Percentiles rank a stretch among this genome's conserved stretches.
phyloP scores from a whole-genome alignment of 2,888 invertebrate species.

The Mellilla xanthometata region DNA sequence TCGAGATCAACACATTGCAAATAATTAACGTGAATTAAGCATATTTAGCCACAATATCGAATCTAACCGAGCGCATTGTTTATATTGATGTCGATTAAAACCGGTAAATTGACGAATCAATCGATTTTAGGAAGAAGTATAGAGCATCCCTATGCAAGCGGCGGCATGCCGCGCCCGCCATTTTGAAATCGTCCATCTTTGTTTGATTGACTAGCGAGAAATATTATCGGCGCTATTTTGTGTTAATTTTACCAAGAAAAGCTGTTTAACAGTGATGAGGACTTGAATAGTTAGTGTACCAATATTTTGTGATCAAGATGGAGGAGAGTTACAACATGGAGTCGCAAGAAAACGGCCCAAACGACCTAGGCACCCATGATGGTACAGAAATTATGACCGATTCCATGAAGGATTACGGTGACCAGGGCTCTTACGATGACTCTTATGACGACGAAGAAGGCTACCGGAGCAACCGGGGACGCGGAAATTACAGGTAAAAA shows the following conservation, averaged over 20 bases:
- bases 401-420: conserved; percentile 62
- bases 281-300: conserved; percentile 44
- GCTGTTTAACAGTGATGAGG: conserved; percentile 53
- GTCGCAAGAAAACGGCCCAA: conserved; percentile 54
- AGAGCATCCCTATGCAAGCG: neutral
- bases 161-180: conserved; percentile 14
- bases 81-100: neutral
- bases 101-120: conserved; percentile 1
- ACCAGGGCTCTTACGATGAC: conserved; percentile 60
- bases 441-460: conserved; percentile 68
- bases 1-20: too few species aligned
- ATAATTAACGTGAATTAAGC: too few species aligned
- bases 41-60: too few species aligned
- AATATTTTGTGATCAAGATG: conserved; percentile 40
- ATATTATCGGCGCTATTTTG: conserved; percentile 31
- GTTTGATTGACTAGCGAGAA: conserved; percentile 27
- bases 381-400: conserved; percentile 48
- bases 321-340: conserved; percentile 70
- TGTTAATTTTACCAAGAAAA: conserved; percentile 33
- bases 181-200: conserved; percentile 19
- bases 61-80: too few species aligned
- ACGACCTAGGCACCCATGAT: conserved; percentile 40
- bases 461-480: too few species aligned
- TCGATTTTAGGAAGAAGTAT: neutral
- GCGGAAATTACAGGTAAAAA: conserved; percentile 63